Conservation (phyloP, 2,888 invertebrate genomes). For the Clivina fossor region DNA sequence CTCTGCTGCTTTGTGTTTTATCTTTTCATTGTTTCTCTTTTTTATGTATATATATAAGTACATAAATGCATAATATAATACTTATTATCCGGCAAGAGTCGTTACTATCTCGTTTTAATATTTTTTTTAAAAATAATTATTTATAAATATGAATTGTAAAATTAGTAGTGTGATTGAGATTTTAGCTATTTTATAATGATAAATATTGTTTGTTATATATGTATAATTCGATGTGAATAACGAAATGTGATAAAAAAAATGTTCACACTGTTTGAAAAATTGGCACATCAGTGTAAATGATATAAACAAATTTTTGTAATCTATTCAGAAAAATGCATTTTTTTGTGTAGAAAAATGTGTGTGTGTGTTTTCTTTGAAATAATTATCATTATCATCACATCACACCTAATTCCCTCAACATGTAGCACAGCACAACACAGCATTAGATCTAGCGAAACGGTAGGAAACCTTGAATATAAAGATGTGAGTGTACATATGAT, state of each 20-base stretch:
- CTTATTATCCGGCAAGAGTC: no score
- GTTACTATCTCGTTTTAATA: neutral
- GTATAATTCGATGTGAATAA: conserved; percentile 25
- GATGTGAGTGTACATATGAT: neutral
- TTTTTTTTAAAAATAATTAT: neutral
- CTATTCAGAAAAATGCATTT: conserved; percentile 11
- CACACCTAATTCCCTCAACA: no score
- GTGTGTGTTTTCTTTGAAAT: neutral
- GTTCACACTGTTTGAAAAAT: conserved; percentile 23
- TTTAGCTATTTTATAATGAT: conserved; percentile 16
- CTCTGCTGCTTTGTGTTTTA: no score
- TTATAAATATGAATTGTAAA: neutral
- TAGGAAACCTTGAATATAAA: no score
- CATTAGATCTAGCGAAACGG: no score
- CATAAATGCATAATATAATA: no score
- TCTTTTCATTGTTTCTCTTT: no score
- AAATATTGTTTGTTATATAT: conserved; percentile 10
- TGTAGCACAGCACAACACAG: no score
- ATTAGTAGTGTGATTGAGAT: conserved; percentile 14
- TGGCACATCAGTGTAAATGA: conserved; percentile 20
- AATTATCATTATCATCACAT: no score
- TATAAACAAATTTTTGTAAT: conserved; percentile 23
- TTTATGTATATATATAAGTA: no score
- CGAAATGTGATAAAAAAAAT: conserved; percentile 28
- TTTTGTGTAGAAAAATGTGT: conserved; percentile 17